phyloP scores from a whole-genome alignment of 2,113 vertebrate species.

The Dasypus novemcinctus region DNA sequence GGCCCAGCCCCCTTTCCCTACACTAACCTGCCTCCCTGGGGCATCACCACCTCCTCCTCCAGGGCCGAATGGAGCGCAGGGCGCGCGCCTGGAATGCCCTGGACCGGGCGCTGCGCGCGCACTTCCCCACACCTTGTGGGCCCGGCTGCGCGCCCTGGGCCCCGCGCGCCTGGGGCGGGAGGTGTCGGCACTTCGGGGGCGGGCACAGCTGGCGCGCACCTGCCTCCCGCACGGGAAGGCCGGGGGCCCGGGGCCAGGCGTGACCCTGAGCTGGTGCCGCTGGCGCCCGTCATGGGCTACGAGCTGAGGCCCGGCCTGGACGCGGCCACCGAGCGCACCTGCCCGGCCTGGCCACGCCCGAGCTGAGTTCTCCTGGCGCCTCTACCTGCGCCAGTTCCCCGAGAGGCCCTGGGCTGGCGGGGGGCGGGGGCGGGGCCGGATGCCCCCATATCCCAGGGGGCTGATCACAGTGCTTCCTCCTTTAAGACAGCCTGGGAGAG shows the following conservation, averaged over 20 bases:
- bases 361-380: slow-evolving; percentile 85
- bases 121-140: slow-evolving; percentile 90
- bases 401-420: neutral
- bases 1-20: too few relatives aligned
- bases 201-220: slow-evolving; percentile 66
- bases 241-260: too few relatives aligned
- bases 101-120: slow-evolving; percentile 88
- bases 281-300: slow-evolving; percentile 86
- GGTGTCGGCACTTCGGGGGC: too few relatives aligned
- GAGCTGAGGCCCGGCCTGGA: slow-evolving; percentile 85
- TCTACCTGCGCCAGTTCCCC: slow-evolving; percentile 84
- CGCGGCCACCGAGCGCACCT: slow-evolving; percentile 64
- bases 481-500: too few relatives aligned
- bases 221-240: slow-evolving; percentile 86
- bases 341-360: slow-evolving; percentile 86
- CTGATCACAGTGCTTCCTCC: slow-evolving; percentile 82
- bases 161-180: slow-evolving; percentile 78
- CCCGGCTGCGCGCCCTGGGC: slow-evolving; percentile 78
- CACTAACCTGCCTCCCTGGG: too few relatives aligned
- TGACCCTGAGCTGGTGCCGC: slow-evolving; percentile 78
- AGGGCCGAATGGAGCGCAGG: slow-evolving; percentile 77
- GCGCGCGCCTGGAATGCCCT: slow-evolving; percentile 88
- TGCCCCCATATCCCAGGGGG: too few relatives aligned
- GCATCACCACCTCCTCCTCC: too few relatives aligned
- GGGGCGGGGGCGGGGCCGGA: too few relatives aligned